Conservation (phyloP, 1,140 invertebrate genomes). For the Megalopta genalis region DNA sequence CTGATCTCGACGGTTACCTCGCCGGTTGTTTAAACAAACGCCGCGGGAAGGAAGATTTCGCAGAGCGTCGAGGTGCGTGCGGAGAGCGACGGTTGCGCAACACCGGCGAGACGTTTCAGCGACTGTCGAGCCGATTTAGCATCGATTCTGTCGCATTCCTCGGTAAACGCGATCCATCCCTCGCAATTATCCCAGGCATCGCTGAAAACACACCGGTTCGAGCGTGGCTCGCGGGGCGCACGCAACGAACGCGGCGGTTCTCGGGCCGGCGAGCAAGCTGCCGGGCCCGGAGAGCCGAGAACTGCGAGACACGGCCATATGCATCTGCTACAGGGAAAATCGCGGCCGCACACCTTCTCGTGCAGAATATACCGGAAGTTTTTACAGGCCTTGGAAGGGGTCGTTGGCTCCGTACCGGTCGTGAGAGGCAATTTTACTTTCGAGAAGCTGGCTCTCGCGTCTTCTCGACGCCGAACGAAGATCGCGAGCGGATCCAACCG, state of each 20-base stretch:
- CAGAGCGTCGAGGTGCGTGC: too few species aligned
- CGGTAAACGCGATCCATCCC: conserved; percentile 45
- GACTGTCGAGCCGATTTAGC: conserved; percentile 42
- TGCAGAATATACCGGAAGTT: conserved; percentile 61
- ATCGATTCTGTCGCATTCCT: conserved; percentile 60
- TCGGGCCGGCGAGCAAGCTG: conserved; percentile 14
- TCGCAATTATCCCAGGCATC: conserved; percentile 61
- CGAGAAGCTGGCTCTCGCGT: neutral
- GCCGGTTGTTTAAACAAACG: too few species aligned
- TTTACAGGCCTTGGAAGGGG: conserved; percentile 48
- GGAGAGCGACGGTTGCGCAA: neutral
- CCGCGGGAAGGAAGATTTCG: too few species aligned
- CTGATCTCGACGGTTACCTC: too few species aligned
- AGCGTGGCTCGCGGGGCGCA: conserved; percentile 50
- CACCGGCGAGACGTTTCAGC: conserved; percentile 8
- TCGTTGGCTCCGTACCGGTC: conserved; percentile 45
- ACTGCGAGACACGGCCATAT: neutral
- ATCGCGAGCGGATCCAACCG: neutral
- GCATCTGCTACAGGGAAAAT: conserved; percentile 58
- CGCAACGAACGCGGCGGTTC: conserved; percentile 43
- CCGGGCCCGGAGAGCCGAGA: neutral
- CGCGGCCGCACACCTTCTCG: conserved; percentile 47
- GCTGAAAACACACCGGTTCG: conserved; percentile 55
- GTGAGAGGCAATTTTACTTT: conserved; percentile 39
- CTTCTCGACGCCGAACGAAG: neutral